phyloP scores from a whole-genome alignment of 2,797 vertebrate species.

The Anguilla obscura region DNA sequence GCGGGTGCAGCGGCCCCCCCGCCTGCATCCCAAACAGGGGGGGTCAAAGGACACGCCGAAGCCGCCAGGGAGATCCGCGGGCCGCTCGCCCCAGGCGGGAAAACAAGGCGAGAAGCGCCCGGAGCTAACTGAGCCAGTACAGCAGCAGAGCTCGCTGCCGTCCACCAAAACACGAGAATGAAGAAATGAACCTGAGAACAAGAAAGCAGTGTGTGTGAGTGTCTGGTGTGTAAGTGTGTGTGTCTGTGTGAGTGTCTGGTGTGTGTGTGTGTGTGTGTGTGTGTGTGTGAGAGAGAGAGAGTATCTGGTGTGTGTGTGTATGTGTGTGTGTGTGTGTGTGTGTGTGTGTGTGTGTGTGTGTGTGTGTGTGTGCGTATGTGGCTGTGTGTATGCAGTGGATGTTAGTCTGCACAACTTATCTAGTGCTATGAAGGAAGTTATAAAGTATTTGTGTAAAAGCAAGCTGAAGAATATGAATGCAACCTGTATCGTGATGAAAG shows the following conservation, averaged over 20 bases:
- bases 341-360: too few species aligned
- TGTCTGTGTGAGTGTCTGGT: too few species aligned
- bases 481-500: too few species aligned
- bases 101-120: neutral
- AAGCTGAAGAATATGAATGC: too few species aligned
- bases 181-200: neutral
- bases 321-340: too few species aligned
- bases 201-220: neutral
- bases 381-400: neutral
- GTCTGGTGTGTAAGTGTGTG: too few species aligned
- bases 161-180: neutral
- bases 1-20: neutral
- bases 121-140: neutral
- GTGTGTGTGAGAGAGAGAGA: too few species aligned
- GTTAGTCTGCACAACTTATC: neutral
- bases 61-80: neutral
- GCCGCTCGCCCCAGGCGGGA: neutral
- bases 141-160: neutral
- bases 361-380: too few species aligned
- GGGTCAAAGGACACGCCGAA: neutral
- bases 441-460: too few species aligned
- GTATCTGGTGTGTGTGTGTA: too few species aligned
- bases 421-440: too few species aligned
- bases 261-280: too few species aligned
- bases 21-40: neutral